phyloP scores from a whole-genome alignment of 2,888 invertebrate species.

The Lutraria lutraria region DNA sequence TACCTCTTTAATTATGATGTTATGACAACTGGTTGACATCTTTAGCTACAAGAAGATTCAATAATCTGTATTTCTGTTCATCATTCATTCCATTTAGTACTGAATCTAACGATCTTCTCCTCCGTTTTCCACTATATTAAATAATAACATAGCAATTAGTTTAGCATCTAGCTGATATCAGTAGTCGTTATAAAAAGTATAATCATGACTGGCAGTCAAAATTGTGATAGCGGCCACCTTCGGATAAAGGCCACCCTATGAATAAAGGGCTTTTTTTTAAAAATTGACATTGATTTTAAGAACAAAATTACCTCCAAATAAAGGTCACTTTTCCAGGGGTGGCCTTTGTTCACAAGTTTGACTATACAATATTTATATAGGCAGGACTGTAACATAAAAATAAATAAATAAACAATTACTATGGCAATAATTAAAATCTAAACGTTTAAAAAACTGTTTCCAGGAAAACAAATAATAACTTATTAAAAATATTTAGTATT shows the following conservation, averaged over 20 bases:
- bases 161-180: neutral
- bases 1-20: conserved; percentile 12
- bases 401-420: neutral
- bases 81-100: conserved; percentile 31
- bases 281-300: too few species aligned
- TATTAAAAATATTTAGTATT: too few species aligned
- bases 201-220: too few species aligned
- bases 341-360: too few species aligned
- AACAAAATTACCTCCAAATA: too few species aligned
- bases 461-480: too few species aligned
- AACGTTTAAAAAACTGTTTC: neutral
- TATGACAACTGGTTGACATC: neutral
- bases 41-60: neutral
- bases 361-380: neutral
- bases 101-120: conserved; percentile 54
- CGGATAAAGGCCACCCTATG: too few species aligned
- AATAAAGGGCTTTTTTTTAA: too few species aligned
- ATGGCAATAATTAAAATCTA: neutral
- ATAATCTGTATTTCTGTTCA: conserved; percentile 25
- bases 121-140: conserved; percentile 60
- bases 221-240: too few species aligned
- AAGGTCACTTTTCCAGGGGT: too few species aligned
- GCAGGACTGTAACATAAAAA: too few species aligned
- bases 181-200: neutral
- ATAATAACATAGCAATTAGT: neutral